Evolutionary conservation across 2,797 vertebrate species (phyloP).

Genomic region (Ciconia nigra): DNA sequence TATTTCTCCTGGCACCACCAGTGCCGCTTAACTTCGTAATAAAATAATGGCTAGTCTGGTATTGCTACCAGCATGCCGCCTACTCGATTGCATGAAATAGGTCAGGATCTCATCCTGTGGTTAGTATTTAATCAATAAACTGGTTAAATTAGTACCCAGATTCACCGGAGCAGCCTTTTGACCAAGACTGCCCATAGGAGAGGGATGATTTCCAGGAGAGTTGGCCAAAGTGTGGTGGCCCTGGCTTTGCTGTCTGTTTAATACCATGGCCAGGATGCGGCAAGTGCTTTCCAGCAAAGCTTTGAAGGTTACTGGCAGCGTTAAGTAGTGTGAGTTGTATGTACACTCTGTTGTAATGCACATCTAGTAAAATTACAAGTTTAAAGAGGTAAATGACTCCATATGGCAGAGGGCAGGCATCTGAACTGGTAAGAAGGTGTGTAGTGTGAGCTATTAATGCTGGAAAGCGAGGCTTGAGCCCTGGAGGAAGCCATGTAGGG

Average conservation of each 20-base stretch:
- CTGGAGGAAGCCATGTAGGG: not conserved
- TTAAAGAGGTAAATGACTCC: not conserved
- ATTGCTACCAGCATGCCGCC: not conserved
- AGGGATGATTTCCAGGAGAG: not conserved
- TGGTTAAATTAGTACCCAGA: not conserved
- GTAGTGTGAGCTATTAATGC: not conserved
- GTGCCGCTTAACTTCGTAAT: not conserved
- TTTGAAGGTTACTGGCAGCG: not conserved
- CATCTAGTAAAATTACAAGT: not conserved
- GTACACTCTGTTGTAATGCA: not conserved
- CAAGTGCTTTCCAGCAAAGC: fast-evolving
- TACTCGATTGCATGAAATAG: not conserved
- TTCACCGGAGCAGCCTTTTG: not conserved
- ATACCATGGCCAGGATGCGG: not conserved
- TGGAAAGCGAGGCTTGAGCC: not conserved
- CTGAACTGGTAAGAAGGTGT: not conserved
- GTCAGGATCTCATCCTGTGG: not conserved
- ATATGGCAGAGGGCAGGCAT: not conserved
- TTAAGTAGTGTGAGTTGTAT: not conserved
- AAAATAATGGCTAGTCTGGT: not conserved
- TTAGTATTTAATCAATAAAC: not conserved
- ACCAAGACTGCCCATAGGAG: not conserved
- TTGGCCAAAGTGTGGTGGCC: fast-evolving
- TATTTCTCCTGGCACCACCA: not conserved
- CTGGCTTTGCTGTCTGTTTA: not conserved